These are phyloP conservation scores for Lithobates sylvaticus DNA, from an alignment of 2,797 vertebrate genomes.

Conservation along the genomic window DNA sequence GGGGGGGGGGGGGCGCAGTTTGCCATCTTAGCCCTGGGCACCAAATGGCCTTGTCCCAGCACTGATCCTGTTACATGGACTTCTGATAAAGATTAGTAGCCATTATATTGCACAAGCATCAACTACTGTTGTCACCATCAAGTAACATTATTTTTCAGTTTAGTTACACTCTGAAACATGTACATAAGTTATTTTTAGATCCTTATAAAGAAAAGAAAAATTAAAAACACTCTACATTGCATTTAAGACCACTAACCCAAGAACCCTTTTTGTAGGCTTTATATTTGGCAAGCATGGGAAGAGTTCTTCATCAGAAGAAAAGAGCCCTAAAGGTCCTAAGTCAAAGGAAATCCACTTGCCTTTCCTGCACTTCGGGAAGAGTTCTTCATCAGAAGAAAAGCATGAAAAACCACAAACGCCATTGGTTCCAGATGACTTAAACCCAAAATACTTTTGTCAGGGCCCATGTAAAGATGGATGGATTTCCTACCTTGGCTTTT, in stretches of 20 bases:
- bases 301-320: too few species aligned
- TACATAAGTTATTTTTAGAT: too few species aligned
- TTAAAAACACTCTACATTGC: background rate
- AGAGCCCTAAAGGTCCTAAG: background rate
- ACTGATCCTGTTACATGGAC: too few species aligned
- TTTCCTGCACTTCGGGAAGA: background rate
- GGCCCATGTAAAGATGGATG: slow-evolving; percentile 18
- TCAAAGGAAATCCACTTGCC: background rate
- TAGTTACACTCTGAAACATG: too few species aligned
- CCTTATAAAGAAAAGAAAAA: too few species aligned
- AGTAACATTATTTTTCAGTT: too few species aligned
- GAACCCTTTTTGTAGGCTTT: background rate
- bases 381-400: background rate
- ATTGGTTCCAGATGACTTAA: background rate
- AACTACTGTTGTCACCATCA: too few species aligned
- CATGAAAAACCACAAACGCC: background rate
- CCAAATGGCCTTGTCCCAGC: too few species aligned
- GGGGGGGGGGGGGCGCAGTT: too few species aligned
- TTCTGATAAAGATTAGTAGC: too few species aligned
- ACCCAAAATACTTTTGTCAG: background rate
- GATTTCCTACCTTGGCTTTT: background rate
- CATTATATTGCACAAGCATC: too few species aligned
- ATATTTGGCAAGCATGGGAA: background rate
- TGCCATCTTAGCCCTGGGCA: too few species aligned
- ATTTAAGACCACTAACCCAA: background rate